Conservation (phyloP, 2,888 invertebrate species). For the Tetranychus piercei region DNA sequence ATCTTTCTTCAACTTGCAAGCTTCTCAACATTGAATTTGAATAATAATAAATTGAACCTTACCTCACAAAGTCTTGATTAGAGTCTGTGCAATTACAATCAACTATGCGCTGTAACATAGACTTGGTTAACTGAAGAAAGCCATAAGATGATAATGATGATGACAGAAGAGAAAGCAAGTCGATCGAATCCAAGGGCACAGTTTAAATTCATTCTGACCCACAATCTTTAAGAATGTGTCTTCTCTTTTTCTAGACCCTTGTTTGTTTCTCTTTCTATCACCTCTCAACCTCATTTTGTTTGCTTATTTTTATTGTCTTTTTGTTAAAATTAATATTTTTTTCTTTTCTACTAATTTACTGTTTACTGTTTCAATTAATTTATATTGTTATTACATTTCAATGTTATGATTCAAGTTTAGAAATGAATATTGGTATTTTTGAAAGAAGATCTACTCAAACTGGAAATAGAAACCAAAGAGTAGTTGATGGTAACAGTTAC, state of each 20-base stretch:
- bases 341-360: not conserved
- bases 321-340: not conserved
- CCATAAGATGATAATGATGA: not conserved
- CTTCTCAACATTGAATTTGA: no score
- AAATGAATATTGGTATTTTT: no score
- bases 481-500: no score
- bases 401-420: not conserved
- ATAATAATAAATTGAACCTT: no score
- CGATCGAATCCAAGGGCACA: not conserved
- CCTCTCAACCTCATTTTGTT: not conserved
- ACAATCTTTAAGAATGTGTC: not conserved
- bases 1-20: no score
- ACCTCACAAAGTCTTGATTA: no score
- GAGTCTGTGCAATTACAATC: not conserved
- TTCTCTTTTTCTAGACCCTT: not conserved
- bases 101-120: not conserved
- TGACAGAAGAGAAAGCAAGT: not conserved
- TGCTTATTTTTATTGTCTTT: not conserved
- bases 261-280: not conserved
- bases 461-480: no score
- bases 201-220: not conserved
- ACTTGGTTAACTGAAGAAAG: not conserved
- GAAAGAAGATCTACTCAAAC: no score
- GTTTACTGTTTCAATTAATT: not conserved
- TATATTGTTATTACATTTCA: not conserved